Evolutionary conservation across 2,797 vertebrate genomes (phyloP), one percentile per base, ranked within the genome.

Genomic region (Cryptoprocta ferox): DNA sequence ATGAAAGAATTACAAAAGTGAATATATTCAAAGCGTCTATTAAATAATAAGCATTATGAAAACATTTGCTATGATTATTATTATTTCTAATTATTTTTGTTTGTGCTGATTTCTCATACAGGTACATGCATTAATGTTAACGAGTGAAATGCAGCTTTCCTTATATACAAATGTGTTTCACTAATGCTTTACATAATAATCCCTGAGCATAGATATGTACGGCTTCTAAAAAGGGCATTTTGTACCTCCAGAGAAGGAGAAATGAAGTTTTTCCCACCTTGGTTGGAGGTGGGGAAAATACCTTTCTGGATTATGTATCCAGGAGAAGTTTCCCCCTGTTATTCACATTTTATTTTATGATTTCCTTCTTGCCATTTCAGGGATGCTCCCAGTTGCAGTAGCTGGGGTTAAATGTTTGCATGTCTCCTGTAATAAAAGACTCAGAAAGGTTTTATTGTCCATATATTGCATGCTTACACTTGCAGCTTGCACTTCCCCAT

Each of bases 381-480:
- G 76, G 63, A n/a, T 71, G 66, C n/a, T 86, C 21, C 73, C 28
- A 90, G 26, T 61, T 94, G 81, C 10, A 91, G 11, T 12, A 85
- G 39, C 48, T 76, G 14, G 45, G 11, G 42, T 91, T 94, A 96
- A 73, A 82, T 82, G 78, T 94, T 80, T 92, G 9, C n/a, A 63
- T 39, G 39, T 39, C 39, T 96, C 7, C 10, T 85, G 35, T 50
- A 79, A 78, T 63, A 82, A 96, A 71, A 86, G 14, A 70, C 80
- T 83, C 63, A 35, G 18, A 35, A 71, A 88, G 37, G 28, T 63
- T 96, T 92, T 81, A 85, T 88, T 92, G 32, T 95, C n/a, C 63
- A 82, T 82, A 63, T 7, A 28, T 80, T 76, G 83, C 45, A 61
- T 80, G 28, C 30, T 39, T 89, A 15, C 32, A 26, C 4, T 78